Evolutionary conservation across 2,113 vertebrate genomes (phyloP).

Genomic region (Melanotaenia duboulayi): DNA sequence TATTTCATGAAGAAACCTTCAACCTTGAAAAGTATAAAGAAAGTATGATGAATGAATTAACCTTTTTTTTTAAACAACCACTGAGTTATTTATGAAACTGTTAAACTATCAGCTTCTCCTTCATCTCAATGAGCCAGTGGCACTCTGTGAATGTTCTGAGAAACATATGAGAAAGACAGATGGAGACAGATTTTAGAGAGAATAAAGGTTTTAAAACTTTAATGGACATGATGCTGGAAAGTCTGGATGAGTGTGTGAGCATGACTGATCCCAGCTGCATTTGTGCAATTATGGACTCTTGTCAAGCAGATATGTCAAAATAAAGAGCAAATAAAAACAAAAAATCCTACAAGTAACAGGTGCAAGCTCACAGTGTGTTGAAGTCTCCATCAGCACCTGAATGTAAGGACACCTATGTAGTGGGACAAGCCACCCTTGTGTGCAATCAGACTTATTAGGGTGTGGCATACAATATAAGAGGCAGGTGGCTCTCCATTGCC

Average conservation of each 20-base stretch:
- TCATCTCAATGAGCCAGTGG: conserved; percentile 42
- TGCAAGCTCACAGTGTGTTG: conserved; percentile 81
- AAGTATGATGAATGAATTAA: too few relatives aligned
- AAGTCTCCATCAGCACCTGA: conserved; percentile 83
- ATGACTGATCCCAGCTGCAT: neutral
- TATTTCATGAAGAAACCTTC: too few relatives aligned
- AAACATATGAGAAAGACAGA: too few relatives aligned
- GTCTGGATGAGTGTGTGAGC: neutral
- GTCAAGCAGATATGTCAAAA: neutral
- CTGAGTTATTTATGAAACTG: conserved; percentile 20
- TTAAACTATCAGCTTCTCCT: conserved; percentile 19
- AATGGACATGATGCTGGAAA: too few relatives aligned
- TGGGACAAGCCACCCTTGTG: conserved; percentile 75
- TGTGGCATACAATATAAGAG: too few relatives aligned
- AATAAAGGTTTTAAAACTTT: too few relatives aligned
- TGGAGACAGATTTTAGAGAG: neutral
- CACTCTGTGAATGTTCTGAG: conserved; percentile 71
- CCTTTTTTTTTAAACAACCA: too few relatives aligned
- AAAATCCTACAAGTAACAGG: conserved; percentile 85
- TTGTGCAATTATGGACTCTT: neutral
- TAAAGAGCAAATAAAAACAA: neutral
- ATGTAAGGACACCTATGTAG: conserved; percentile 86
- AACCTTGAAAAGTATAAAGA: too few relatives aligned
- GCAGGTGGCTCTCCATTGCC: too few relatives aligned
- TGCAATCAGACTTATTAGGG: too few relatives aligned